phyloP scores from a whole-genome alignment of 2,888 invertebrate species.

The Pyrgus malvae region DNA sequence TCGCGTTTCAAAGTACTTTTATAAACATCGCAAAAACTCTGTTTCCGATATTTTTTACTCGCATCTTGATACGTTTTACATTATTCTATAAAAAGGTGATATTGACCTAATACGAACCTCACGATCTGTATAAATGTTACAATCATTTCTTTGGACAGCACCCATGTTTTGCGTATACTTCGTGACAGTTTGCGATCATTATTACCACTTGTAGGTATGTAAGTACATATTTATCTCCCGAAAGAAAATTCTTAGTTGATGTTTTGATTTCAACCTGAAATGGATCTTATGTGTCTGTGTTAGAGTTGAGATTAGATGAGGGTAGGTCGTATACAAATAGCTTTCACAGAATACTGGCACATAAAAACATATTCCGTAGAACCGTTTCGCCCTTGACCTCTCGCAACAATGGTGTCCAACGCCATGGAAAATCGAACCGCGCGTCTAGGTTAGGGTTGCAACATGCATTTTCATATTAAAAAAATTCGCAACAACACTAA shows the following conservation, averaged over 20 bases:
- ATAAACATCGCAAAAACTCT: no score
- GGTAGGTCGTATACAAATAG: conserved; percentile 6
- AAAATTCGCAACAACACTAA: no score
- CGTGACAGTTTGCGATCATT: no score
- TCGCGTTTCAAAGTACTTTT: no score
- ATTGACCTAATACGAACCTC: no score
- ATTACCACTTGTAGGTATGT: no score
- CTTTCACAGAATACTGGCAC: conserved; percentile 13
- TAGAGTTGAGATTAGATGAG: neutral
- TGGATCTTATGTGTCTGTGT: neutral
- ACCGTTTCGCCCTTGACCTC: conserved; percentile 25
- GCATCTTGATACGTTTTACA: no score
- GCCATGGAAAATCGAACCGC: conserved; percentile 22
- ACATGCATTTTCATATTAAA: neutral
- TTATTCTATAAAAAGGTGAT: no score
- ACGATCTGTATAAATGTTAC: no score
- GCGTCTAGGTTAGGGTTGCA: conserved; percentile 3
- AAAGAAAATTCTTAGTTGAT: no score
- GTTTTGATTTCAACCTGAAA: no score
- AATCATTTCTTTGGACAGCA: neutral
- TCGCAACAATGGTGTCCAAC: conserved; percentile 22
- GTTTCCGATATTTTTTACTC: no score
- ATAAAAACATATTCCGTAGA: conserved; percentile 23
- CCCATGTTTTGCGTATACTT: neutral
- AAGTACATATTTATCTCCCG: neutral